These are phyloP conservation scores for Drosophila neocordata DNA, from an alignment of 1,140 invertebrate genomes.

Conservation along the genomic window DNA sequence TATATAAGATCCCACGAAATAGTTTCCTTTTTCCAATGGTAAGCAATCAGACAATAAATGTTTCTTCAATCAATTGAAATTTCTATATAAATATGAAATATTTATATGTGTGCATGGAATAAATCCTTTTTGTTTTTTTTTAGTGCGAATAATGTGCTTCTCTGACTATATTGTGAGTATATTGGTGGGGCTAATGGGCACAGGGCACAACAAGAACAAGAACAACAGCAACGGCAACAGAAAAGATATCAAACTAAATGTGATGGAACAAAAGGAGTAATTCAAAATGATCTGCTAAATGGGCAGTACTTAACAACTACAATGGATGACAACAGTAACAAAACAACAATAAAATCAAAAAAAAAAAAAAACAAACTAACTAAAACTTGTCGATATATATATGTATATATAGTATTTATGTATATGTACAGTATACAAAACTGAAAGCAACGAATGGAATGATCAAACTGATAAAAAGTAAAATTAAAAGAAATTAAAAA, in stretches of 20 bases:
- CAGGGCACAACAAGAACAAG: not conserved
- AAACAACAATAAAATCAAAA: not conserved
- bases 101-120: no score
- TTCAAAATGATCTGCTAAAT: not conserved
- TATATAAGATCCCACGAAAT: no score
- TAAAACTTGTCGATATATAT: constrained; percentile 1
- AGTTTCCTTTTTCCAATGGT: no score
- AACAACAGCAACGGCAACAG: constrained; percentile 1
- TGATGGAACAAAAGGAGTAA: not conserved
- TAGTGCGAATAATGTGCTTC: not conserved
- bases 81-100: no score
- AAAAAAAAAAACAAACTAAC: not conserved
- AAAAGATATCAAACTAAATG: not conserved
- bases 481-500: constrained; percentile 67
- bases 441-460: constrained; percentile 4
- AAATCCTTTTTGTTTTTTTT: no score
- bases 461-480: constrained; percentile 20
- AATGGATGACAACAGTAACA: not conserved
- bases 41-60: no score
- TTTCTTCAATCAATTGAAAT: no score
- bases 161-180: not conserved
- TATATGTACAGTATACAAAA: constrained; percentile 2
- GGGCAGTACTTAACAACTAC: not conserved
- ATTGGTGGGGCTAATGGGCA: not conserved
- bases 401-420: constrained; percentile 1